These are phyloP conservation scores for Catocala nupta DNA, from an alignment of 2,888 invertebrate species.

Conservation along the genomic window DNA sequence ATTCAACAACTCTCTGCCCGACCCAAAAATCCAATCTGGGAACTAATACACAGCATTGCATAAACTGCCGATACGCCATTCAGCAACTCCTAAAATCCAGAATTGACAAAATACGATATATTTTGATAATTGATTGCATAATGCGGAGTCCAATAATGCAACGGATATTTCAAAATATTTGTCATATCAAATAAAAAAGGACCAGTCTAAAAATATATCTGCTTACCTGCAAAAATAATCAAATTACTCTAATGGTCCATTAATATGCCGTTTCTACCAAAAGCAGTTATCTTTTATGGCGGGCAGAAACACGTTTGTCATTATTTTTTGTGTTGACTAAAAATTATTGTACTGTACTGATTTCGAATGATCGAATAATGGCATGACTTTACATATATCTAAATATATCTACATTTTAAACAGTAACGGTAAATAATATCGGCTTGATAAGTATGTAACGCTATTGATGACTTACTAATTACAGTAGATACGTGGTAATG, in stretches of 20 bases:
- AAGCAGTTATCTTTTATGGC: constrained; percentile 39
- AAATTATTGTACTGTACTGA: constrained; percentile 25
- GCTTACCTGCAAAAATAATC: constrained; percentile 21
- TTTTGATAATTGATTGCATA: no score
- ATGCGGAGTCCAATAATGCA: no score
- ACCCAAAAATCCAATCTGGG: no score
- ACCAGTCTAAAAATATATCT: neutral
- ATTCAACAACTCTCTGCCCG: no score
- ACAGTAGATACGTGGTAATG: no score
- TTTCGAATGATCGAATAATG: constrained; percentile 27
- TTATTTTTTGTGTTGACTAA: constrained; percentile 33
- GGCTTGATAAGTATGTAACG: neutral
- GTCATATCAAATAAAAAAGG: no score
- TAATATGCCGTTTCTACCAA: constrained; percentile 26
- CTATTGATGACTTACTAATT: neutral
- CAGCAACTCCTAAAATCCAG: no score
- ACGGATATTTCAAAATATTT: no score
- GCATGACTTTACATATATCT: constrained; percentile 15
- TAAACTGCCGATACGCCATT: no score
- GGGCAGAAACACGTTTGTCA: constrained; percentile 23
- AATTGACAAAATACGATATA: no score
- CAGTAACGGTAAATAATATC: constrained; percentile 9
- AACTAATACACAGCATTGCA: no score
- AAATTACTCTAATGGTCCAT: constrained; percentile 29
- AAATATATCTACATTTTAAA: constrained; percentile 7